These are phyloP conservation scores for Campylomormyrus numenius DNA, from an alignment of 2,113 vertebrate genomes.

Conservation along the genomic window DNA sequence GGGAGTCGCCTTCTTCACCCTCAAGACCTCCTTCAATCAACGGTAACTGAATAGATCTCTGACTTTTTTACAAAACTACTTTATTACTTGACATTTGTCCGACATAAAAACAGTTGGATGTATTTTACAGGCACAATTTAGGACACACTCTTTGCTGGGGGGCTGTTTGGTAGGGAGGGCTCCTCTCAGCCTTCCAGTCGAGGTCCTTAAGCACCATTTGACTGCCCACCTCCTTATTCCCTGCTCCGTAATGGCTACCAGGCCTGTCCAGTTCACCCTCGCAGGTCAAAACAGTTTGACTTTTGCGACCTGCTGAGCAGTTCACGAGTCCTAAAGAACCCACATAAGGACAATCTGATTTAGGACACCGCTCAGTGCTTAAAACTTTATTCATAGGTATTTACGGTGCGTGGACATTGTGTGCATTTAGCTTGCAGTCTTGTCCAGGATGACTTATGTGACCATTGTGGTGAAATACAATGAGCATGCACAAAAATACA, in stretches of 20 bases:
- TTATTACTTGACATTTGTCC: neutral
- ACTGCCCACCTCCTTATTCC: neutral
- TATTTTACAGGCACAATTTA: neutral
- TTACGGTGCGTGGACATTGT: neutral
- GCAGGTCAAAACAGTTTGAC: neutral
- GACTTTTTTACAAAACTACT: neutral
- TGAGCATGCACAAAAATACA: neutral
- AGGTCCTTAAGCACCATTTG: neutral
- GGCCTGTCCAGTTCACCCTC: neutral
- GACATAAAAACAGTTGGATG: neutral
- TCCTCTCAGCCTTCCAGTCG: neutral
- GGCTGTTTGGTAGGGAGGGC: neutral
- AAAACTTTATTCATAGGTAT: neutral
- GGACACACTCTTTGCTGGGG: neutral
- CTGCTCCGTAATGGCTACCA: neutral
- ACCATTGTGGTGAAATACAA: neutral
- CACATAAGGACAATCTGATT: neutral
- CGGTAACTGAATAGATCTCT: neutral
- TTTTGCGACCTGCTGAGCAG: neutral
- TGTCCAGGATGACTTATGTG: constrained; percentile 8
- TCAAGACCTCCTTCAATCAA: neutral
- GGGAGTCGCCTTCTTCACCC: too few relatives aligned
- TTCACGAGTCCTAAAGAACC: neutral
- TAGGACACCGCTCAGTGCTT: neutral
- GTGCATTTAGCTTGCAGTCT: neutral